Percentiles rank a stretch among this genome's conserved stretches.
These are phyloP conservation scores for Drosophila simulans DNA, from an alignment of 1,140 invertebrate species.

Conservation along the genomic window DNA sequence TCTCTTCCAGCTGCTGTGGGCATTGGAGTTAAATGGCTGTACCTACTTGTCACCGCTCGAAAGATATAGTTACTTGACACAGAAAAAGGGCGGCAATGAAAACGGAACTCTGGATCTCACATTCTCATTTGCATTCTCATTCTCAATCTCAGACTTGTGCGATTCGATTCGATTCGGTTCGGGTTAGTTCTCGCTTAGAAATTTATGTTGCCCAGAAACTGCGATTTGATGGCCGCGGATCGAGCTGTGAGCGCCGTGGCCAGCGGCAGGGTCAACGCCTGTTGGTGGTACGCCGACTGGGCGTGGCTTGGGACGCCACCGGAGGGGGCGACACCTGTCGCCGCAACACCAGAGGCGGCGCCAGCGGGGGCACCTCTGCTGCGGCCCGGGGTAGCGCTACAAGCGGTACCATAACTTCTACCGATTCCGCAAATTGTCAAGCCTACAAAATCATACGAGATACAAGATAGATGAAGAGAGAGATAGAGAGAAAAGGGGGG, in stretches of 20 bases:
- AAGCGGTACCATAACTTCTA: constrained; percentile 83
- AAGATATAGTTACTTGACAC: constrained; percentile 56
- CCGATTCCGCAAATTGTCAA: constrained; percentile 84
- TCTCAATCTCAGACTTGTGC: constrained; percentile 30
- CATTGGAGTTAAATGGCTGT: constrained; percentile 41
- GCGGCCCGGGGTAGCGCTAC: constrained; percentile 77
- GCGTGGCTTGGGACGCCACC: constrained; percentile 61
- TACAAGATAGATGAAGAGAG: constrained; percentile 64
- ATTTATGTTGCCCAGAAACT: constrained; percentile 84
- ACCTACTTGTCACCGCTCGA: constrained; percentile 74
- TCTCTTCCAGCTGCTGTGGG: constrained; percentile 19
- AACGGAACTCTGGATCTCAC: constrained; percentile 30
- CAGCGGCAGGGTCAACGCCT: constrained; percentile 75
- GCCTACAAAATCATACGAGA: constrained; percentile 83
- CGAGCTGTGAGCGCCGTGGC: constrained; percentile 80
- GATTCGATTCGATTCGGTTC: constrained; percentile 19
- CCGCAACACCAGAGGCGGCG: constrained; percentile 34
- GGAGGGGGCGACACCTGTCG: constrained; percentile 45
- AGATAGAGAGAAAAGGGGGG: constrained; percentile 41
- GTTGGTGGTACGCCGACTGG: constrained; percentile 79
- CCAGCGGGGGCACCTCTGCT: constrained; percentile 58
- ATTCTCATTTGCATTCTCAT: constrained; percentile 12
- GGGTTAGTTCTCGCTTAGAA: constrained; percentile 65
- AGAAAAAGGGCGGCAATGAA: constrained; percentile 27
- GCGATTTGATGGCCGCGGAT: constrained; percentile 83